Evolutionary conservation across 1,140 invertebrate genomes (phyloP), one percentile per base, ranked within the genome.

Genomic region (Eufriesea mexicana): DNA sequence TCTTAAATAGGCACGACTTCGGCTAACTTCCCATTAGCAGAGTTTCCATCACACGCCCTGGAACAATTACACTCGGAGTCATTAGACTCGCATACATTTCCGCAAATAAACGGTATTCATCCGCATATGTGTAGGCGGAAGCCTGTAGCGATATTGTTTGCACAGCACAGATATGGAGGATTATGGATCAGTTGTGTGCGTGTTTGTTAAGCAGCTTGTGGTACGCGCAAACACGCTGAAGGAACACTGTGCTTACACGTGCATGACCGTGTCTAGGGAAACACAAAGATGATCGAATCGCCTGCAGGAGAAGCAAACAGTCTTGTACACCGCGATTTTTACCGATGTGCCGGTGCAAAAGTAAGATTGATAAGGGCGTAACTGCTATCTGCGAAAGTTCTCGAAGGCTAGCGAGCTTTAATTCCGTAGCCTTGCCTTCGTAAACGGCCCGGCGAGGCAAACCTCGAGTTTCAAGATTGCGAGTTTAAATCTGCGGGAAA

Each of bases 81-180:
- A 72, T 73, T 16, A 28, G 16, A 49, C 45, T 25, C 28, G 28
- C 28, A 20, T 64, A 51, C 25, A 6, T 62, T 72, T 51, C 47
- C 25, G 59, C 49, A 74, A 80, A 73, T 54, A 80, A 73, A 64
- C 47, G n/a, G 23, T 23, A 55, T 5, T 28, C 47, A 16, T 16
- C 2, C 49, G 9, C 14, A 23, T 45, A 25, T 49, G 9, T 10
- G 28, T 28, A 28, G 57, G 25, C 23, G 75, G 51, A 64, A 62
- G 57, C 45, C 61, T 35, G 18, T 62, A 54, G 18, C 78, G 35
- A 74, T 64, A 80, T n/a, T 80, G 78, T 80, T 80, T 80, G 57
- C 49, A 5, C 8, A 73, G 49, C 68, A 14, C 35, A 59, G 49
- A 80, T 73, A 54, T 25, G 35, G 18, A 51, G 70, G 78, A 80